Conservation (phyloP, 2,888 invertebrate genomes). For the Patella depressa region DNA sequence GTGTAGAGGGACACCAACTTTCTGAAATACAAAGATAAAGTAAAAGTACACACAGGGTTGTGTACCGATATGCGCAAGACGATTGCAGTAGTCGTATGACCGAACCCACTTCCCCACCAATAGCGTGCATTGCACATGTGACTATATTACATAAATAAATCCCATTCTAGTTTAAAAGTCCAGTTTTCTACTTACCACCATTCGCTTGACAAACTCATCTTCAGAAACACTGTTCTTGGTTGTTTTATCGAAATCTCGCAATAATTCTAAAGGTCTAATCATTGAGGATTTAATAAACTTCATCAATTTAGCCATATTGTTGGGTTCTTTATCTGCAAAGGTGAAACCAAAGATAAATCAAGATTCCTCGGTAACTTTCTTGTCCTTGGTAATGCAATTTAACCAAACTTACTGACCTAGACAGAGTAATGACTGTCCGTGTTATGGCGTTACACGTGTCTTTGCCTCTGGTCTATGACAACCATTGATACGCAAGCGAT, state of each 20-base stretch:
- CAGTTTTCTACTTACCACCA: conserved; percentile 44
- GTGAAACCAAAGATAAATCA: no score
- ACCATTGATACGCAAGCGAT: no score
- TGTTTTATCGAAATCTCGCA: conserved; percentile 57
- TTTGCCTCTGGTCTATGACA: no score
- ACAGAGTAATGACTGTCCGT: no score
- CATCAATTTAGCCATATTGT: conserved; percentile 58
- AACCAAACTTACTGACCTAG: no score
- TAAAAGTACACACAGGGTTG: no score
- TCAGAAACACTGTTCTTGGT: conserved; percentile 44
- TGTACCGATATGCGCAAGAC: no score
- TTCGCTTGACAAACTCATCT: conserved; percentile 49
- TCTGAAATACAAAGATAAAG: conserved; percentile 34
- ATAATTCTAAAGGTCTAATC: conserved; percentile 57
- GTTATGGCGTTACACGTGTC: no score
- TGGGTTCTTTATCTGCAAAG: conserved; percentile 42
- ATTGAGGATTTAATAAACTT: conserved; percentile 52
- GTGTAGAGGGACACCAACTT: conserved; percentile 48
- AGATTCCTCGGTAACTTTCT: no score
- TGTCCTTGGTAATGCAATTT: no score
- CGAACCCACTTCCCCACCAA: not conserved
- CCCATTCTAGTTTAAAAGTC: not conserved
- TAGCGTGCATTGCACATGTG: not conserved
- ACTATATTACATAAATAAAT: not conserved
- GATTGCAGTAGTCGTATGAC: no score